These are phyloP conservation scores for Alaudala cheleensis DNA, from an alignment of 2,113 vertebrate species.

Conservation along the genomic window DNA sequence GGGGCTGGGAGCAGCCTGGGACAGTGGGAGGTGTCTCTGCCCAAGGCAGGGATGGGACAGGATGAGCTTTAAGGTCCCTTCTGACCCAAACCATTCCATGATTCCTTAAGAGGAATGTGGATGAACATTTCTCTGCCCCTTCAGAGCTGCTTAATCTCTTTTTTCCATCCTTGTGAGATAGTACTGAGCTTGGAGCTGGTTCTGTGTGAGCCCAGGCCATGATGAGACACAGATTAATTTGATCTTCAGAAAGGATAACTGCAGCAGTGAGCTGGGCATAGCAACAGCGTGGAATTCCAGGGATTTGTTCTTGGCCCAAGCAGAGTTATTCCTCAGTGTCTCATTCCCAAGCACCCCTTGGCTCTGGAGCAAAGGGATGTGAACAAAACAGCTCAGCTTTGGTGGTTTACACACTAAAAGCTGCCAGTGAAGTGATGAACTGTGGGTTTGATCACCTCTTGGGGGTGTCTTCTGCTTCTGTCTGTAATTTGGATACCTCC, in stretches of 20 bases:
- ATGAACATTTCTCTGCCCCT: not conserved
- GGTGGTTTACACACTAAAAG: not conserved
- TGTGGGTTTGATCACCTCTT: not conserved
- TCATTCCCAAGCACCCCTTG: not conserved
- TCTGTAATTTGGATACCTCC: not conserved
- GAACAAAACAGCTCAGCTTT: not conserved
- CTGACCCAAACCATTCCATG: not conserved
- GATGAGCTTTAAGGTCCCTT: not conserved
- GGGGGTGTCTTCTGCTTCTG: not conserved
- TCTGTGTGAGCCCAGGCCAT: not conserved
- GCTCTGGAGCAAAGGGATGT: not conserved
- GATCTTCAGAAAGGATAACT: not conserved
- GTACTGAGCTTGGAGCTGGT: not conserved
- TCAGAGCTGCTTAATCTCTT: not conserved
- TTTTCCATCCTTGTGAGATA: not conserved
- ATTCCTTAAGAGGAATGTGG: not conserved
- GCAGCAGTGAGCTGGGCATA: not conserved
- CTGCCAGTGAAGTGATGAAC: not conserved
- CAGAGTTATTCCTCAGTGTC: not conserved
- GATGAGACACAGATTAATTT: not conserved
- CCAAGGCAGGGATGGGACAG: not conserved
- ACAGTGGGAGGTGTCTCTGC: fast-evolving
- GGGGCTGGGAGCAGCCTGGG: fast-evolving
- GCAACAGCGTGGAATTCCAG: not conserved
- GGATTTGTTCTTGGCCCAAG: not conserved